phyloP scores from a whole-genome alignment of 2,888 invertebrate species.

The Orthosia incerta region DNA sequence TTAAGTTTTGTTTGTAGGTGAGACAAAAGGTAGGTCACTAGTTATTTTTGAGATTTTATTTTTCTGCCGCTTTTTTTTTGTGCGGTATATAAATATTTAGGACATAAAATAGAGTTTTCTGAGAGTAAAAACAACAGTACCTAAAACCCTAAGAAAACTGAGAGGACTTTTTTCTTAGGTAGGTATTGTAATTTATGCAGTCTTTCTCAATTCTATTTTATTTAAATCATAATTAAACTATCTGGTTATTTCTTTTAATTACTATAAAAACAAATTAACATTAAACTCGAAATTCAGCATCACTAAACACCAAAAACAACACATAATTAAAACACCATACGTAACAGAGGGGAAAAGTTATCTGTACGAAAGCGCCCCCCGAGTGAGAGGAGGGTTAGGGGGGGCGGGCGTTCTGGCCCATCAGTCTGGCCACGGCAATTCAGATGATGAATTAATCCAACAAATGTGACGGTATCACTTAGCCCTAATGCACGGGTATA shows the following conservation, averaged over 20 bases:
- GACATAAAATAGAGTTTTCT: not conserved
- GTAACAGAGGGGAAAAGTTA: slow-evolving; percentile 79
- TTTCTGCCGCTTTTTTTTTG: not conserved
- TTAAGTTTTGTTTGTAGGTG: slow-evolving; percentile 73
- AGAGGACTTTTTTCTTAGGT: not conserved
- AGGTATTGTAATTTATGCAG: not conserved
- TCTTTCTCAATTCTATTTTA: not conserved
- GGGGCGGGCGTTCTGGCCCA: slow-evolving; percentile 86
- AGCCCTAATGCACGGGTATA: slow-evolving; percentile 91
- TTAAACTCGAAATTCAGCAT: slow-evolving; percentile 34
- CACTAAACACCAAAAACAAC: slow-evolving; percentile 73
- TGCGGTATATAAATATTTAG: not conserved
- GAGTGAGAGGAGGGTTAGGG: slow-evolving; percentile 63
- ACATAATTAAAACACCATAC: slow-evolving; percentile 85
- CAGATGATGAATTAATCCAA: slow-evolving; percentile 91
- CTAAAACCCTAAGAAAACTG: not conserved
- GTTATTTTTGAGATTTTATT: not conserved
- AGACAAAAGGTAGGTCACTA: slow-evolving; percentile 52
- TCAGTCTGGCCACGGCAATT: slow-evolving; percentile 91
- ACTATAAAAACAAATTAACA: slow-evolving; percentile 35
- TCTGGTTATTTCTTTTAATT: not conserved
- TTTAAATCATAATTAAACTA: not conserved
- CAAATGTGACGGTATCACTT: slow-evolving; percentile 91
- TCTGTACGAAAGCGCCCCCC: slow-evolving; percentile 73
- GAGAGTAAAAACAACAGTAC: not conserved